Percentiles rank a stretch among this genome's conserved stretches.
Conservation (phyloP, 2,113 vertebrate genomes). For the Sphaerodactylus townsendi region DNA sequence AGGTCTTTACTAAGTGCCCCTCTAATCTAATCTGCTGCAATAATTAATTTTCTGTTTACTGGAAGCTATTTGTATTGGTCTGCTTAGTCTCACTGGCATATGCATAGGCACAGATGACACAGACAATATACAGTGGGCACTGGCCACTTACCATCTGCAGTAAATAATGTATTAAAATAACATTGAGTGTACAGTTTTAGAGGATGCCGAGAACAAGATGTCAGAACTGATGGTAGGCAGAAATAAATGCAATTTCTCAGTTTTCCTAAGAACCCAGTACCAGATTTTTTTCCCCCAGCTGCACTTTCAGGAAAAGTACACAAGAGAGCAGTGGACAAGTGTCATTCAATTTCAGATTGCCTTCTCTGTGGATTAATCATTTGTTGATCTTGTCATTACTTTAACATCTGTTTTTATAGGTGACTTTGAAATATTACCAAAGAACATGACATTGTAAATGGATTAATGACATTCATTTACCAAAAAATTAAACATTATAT, state of each 20-base stretch:
- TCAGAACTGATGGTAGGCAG: neutral
- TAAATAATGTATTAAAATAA: conserved; percentile 18
- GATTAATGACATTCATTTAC: too few species aligned
- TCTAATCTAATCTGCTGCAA: neutral
- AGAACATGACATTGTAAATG: too few species aligned
- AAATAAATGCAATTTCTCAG: neutral
- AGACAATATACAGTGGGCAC: conserved; percentile 1
- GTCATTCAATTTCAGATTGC: neutral
- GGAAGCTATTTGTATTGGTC: neutral
- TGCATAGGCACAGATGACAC: neutral
- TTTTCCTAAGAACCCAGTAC: neutral
- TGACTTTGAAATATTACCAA: neutral
- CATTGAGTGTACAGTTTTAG: neutral
- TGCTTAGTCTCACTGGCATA: neutral
- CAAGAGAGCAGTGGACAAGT: neutral
- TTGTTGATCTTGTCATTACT: neutral
- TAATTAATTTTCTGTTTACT: conserved; percentile 1
- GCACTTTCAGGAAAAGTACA: neutral
- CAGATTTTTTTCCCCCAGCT: neutral
- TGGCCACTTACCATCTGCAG: conserved; percentile 6
- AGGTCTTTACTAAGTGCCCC: neutral
- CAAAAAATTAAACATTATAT: too few species aligned
- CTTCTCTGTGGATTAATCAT: neutral
- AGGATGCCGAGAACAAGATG: conserved; percentile 13
- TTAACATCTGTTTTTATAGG: neutral